These are phyloP conservation scores for Pelecanus crispus DNA, from an alignment of 2,113 vertebrate genomes.

Conservation along the genomic window DNA sequence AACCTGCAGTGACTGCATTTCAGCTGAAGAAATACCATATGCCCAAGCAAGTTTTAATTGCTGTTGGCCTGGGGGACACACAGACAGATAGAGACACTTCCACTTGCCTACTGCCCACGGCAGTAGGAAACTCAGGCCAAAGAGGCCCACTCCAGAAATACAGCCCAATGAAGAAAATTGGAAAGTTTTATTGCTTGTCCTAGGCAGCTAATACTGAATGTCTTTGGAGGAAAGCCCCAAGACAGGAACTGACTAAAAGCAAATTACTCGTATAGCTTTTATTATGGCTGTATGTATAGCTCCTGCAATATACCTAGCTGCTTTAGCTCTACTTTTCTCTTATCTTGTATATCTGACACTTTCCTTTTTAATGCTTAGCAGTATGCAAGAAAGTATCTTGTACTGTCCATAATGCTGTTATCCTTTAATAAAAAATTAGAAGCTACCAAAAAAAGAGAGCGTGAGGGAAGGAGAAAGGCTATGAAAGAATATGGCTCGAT, in stretches of 20 bases:
- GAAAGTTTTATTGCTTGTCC: neutral
- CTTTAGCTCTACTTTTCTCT: neutral
- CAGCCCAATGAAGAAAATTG: neutral
- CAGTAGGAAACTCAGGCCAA: neutral
- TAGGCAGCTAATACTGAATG: neutral
- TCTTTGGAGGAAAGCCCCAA: neutral
- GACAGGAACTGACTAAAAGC: conserved; percentile 5
- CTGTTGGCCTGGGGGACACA: neutral
- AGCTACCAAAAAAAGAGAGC: neutral
- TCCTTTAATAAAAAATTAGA: conserved; percentile 52
- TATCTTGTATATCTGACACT: neutral
- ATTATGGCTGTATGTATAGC: neutral
- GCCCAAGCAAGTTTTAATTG: neutral
- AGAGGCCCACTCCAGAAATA: neutral
- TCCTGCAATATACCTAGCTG: neutral
- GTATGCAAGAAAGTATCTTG: neutral
- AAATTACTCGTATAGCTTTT: neutral
- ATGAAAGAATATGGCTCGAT: conserved; percentile 34
- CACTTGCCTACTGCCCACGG: neutral
- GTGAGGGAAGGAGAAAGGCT: neutral
- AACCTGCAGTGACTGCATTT: neutral
- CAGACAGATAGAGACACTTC: neutral
- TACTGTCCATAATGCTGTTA: conserved; percentile 35
- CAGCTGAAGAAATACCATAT: accelerated
- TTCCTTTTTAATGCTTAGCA: conserved; percentile 12